Evolutionary conservation across 1,140 invertebrate genomes (phyloP).

Genomic region (Ptiloglossa arizonensis): DNA sequence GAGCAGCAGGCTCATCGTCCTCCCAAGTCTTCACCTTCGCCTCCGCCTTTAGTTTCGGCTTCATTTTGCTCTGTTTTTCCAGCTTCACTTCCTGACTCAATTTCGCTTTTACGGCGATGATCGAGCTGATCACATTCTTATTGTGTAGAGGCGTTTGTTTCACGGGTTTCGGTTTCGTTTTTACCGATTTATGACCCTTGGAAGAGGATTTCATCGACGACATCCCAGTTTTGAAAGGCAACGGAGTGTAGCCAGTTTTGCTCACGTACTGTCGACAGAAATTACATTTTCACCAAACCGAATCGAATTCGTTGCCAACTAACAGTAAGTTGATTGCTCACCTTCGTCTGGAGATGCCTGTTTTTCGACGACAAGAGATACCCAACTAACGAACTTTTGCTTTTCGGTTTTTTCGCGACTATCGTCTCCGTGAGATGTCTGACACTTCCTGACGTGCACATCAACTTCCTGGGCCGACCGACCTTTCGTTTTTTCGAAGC

Average conservation of each 20-base stretch:
- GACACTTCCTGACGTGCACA: conserved; percentile 83
- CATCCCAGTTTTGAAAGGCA: conserved; percentile 70
- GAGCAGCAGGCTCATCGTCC: conserved; percentile 79
- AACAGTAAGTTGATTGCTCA: conserved; percentile 62
- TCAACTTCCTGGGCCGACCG: conserved; percentile 89
- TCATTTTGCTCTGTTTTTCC: conserved; percentile 82
- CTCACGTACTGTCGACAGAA: conserved; percentile 45
- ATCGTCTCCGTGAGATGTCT: conserved; percentile 88
- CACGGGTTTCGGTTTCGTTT: conserved; percentile 69
- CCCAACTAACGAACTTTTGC: conserved; percentile 85
- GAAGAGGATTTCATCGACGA: conserved; percentile 62
- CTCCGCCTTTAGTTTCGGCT: conserved; percentile 87
- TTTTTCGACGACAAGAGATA: conserved; percentile 85
- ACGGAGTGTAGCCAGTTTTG: conserved; percentile 68
- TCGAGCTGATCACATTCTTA: conserved; percentile 78
- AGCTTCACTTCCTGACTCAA: conserved; percentile 72
- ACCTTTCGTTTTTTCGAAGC: conserved; percentile 92
- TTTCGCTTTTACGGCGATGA: conserved; percentile 79
- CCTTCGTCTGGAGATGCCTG: conserved; percentile 83
- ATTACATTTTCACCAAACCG: not conserved
- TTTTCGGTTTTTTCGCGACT: conserved; percentile 89
- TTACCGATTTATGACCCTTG: conserved; percentile 69
- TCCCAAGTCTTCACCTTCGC: conserved; percentile 85
- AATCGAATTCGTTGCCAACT: not conserved
- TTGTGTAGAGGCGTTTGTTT: conserved; percentile 78